Evolutionary conservation across 1,140 invertebrate genomes (phyloP), one percentile per base, ranked within the genome.

Genomic region (Laupala kohalensis): DNA sequence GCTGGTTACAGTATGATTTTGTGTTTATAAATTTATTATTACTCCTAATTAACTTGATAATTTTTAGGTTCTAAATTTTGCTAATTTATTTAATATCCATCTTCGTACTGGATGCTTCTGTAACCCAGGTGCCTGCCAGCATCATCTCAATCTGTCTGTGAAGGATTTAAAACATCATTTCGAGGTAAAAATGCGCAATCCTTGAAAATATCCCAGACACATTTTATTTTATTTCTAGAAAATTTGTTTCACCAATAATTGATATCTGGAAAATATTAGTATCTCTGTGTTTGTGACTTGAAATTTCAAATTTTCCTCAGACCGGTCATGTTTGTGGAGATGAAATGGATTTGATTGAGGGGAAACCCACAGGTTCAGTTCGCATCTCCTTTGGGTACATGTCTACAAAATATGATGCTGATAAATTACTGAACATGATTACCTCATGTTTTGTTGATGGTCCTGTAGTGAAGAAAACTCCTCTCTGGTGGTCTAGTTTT

Each of bases 91-190:
- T 78, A 89, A 91, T 72, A 92, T 98, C 70, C 89, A 92, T 76
- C 78, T 99, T 23, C 85, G 96, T 75, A 96, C 93, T 3, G 96
- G 96, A 0, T 98, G 96, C 80, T 96, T 97, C 79, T 99, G 97
- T 79, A 98, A 98, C 83, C 91, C 95, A 6, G 97, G 96, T 24
- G 93, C 95, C 6, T 98, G 97, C 81, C 92, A 97, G 80, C 82
- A 87, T 37, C 90, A 93, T 78, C 82, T 98, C 26, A 80, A 84
- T 4, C 79, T 96, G 9, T 85, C 86, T 0, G 84, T 88, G 63
- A 78, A 87, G 5, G 87, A 92, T 62, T 82, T 97, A 72, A 86
- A 87, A 74, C 82, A 85, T 25, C 92, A 96, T 78, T 94, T 89
- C 79, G 85, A 92, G 80, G 88, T 89, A 79, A 71, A 19, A n/a